Conservation (phyloP, 2,888 invertebrate genomes). For the Apamea crenata region DNA sequence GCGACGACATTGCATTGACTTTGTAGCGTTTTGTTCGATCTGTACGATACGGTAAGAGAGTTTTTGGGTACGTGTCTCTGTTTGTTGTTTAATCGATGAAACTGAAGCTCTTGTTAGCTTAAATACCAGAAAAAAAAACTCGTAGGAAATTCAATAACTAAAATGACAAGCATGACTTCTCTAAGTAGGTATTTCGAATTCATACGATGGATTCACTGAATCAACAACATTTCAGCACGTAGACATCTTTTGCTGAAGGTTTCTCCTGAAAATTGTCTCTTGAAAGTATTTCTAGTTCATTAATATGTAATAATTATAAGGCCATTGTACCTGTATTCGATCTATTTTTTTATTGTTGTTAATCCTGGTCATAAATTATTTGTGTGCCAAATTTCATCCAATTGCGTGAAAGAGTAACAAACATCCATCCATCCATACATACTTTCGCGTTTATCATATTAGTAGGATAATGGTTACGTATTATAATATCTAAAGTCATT, state of each 20-base stretch:
- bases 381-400: too few relatives aligned
- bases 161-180: background rate
- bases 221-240: background rate
- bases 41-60: conserved; percentile 65
- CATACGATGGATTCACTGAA: background rate
- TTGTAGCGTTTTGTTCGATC: conserved; percentile 83
- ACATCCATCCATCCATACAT: too few relatives aligned
- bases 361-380: too few relatives aligned
- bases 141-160: background rate
- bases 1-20: conserved; percentile 83
- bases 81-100: conserved; percentile 28
- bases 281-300: background rate
- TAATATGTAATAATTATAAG: background rate
- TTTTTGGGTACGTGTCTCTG: conserved; percentile 45
- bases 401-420: too few relatives aligned
- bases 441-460: too few relatives aligned
- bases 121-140: background rate
- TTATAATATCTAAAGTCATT: too few relatives aligned
- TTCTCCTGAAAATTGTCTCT: background rate
- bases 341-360: background rate
- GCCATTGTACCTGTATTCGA: too few relatives aligned
- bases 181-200: background rate
- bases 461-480: too few relatives aligned
- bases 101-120: background rate
- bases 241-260: background rate